Evolutionary conservation across 2,888 invertebrate species (phyloP), one percentile per base, ranked within the genome.

Genomic region (Amorpha juglandis): DNA sequence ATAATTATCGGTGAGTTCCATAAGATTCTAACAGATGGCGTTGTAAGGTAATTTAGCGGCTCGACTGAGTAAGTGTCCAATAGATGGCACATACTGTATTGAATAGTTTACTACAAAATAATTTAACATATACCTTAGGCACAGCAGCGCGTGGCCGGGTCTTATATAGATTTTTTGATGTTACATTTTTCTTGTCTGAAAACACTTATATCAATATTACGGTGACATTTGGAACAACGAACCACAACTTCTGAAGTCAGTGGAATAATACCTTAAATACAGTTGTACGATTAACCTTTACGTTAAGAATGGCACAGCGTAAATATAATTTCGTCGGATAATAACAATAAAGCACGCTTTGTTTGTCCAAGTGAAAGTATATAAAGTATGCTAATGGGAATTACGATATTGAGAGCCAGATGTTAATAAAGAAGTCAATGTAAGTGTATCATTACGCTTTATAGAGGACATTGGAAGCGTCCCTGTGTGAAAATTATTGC

Each of bases 291-390:
- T 55, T 58, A 58, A 58, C 42, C 58, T 58, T 19, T 42, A 58
- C 16, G 38, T 42, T 11, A 38, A 2, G 38, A 19, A 38, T 6
- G 38, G 58, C 19, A 19, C 38, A 14, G 42, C 11, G 58, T 58
- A 58, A 58, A 42, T 58, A 58, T 58, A 58, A 58, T 58, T 58
- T 58, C 42, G 58, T 19, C 58, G 58, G 19, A 38, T 58, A 58
- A 58, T 58, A 58, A 58, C 58, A 42, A 58, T 58, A 58, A 58
- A 58, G 19, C 42, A 58, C 42, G 42, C 58, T 58, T 58, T 58
- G 58, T 58, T 58, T 58, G 58, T 38, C 38, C 58, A 58, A 58
- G 58, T 58, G 58, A 42, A 42, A 42, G 58, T 58, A 38, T 38
- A 21, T 21, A 42, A 58, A 58, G 42, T 58, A 19, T 58, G 58